A percentile compares a stretch with the other conserved stretches of the same genome.
Conservation (phyloP, 2,797 vertebrate species). For the Catostomus latipinnis region DNA sequence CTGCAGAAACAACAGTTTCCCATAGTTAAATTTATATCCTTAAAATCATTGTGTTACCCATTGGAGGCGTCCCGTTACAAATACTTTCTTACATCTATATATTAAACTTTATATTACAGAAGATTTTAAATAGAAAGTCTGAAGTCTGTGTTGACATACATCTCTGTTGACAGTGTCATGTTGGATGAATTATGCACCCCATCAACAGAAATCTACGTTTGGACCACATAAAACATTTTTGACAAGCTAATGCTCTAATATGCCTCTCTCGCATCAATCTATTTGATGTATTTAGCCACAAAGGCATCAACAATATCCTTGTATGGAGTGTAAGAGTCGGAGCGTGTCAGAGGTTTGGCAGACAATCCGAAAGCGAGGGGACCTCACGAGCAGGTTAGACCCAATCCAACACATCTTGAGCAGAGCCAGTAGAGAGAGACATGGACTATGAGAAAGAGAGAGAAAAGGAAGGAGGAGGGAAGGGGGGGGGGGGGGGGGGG, state of each 20-base stretch:
- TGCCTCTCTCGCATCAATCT: background rate
- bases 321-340: slow-evolving; percentile 84
- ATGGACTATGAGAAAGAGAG: slow-evolving; percentile 73
- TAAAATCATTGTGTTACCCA: too few relatives aligned
- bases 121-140: too few relatives aligned
- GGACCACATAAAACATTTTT: background rate
- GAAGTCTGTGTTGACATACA: too few relatives aligned
- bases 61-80: too few relatives aligned
- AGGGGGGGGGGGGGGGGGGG: too few relatives aligned
- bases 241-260: background rate
- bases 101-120: too few relatives aligned
- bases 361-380: slow-evolving; percentile 76
- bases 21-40: too few relatives aligned
- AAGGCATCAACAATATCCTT: slow-evolving; percentile 83
- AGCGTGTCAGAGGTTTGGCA: slow-evolving; percentile 76
- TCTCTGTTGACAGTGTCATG: background rate
- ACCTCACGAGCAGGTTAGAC: slow-evolving; percentile 87
- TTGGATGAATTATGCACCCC: background rate
- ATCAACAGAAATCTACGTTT: background rate
- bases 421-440: slow-evolving; percentile 88
- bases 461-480: too few relatives aligned
- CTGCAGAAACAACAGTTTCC: too few relatives aligned
- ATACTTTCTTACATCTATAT: background rate
- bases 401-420: slow-evolving; percentile 89
- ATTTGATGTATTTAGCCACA: slow-evolving; percentile 73